A percentile compares a stretch with the other conserved stretches of the same genome.
These are phyloP conservation scores for Eira barbara DNA, from an alignment of 2,113 vertebrate species.

Conservation along the genomic window DNA sequence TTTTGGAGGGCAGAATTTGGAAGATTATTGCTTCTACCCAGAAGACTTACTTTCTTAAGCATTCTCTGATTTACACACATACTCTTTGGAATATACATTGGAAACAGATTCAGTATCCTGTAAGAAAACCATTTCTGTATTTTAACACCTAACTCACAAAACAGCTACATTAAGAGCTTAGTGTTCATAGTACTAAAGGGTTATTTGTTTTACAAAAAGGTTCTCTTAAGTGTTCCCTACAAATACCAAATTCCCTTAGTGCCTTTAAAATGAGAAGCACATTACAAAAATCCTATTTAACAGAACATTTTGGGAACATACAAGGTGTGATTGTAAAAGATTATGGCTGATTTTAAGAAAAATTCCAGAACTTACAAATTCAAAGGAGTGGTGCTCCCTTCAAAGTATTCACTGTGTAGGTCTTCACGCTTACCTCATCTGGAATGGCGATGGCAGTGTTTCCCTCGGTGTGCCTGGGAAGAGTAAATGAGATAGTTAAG, in stretches of 20 bases:
- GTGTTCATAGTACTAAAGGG: constrained; percentile 1
- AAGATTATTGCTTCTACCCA: neutral
- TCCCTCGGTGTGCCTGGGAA: neutral
- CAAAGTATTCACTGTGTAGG: neutral
- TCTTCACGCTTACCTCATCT: constrained; percentile 30
- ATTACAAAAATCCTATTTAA: constrained; percentile 63
- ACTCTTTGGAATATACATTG: neutral
- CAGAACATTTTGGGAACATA: constrained; percentile 39
- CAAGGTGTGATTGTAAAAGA: constrained; percentile 60
- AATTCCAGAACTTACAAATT: constrained; percentile 47
- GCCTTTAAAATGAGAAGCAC: constrained; percentile 54
- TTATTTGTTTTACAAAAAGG: constrained; percentile 61
- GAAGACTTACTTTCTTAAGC: neutral
- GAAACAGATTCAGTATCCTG: neutral
- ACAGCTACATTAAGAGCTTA: neutral
- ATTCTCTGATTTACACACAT: neutral
- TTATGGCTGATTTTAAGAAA: constrained; percentile 55
- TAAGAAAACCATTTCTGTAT: neutral
- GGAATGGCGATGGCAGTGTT: neutral
- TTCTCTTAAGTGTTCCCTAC: constrained; percentile 55
- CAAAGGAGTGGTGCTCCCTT: constrained; percentile 12
- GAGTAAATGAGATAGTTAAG: neutral
- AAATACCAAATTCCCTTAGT: constrained; percentile 44
- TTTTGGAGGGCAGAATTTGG: neutral
- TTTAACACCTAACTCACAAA: constrained; percentile 18